Base-by-base conservation (phyloP, 2,797 vertebrate species). In the Sitta carolinensis region DNA sequence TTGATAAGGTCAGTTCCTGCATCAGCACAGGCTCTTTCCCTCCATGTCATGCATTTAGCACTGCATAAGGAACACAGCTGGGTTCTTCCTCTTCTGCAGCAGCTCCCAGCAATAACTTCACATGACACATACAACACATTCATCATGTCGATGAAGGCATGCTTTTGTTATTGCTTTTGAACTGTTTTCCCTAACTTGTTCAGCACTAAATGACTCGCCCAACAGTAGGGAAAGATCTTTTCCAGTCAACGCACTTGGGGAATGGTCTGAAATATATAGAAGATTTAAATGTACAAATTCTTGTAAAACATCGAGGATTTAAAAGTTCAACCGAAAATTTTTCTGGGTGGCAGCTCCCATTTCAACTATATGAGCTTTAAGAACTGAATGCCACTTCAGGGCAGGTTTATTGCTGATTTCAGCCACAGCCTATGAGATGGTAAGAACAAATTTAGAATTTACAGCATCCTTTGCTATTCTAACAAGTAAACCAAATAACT, bases 221-320 rank as follows among this genome's bases (percentile, higher is more conserved):
- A 59, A 32, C 20, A 45, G 36, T 67, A 67, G 50, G 9, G 16
- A 58, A 62, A 47, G 29, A 54, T 27, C 29, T 45, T 64, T 21
- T 36, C 7, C 2, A 8, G 70, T 34, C 72, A 76, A 34, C 16
- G 30, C 38, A 32, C 27, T 58, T 12, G 2, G 5, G 38, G 23
- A 54, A 43, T 10, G 8, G 3, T 48, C 21, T 18, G 43, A 89
- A 48, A 62, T n/a, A 34, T 0, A 11, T 0, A 32, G 23, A 57
- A 45, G 15, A 43, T 8, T 11, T 48, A n/a, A 57, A 36, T 8
- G 5, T 25, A 69, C 17, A 34, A 11, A 55, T 10, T 32, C 15
- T 27, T 82, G 27, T 72, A 82, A 83, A 64, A 77, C 22, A 47
- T 1, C 9, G 58, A n/a, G 76, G 59, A 79, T 72, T 54, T 66